These are phyloP conservation scores for Hipparchia semele DNA, from an alignment of 2,888 invertebrate species.

Conservation along the genomic window DNA sequence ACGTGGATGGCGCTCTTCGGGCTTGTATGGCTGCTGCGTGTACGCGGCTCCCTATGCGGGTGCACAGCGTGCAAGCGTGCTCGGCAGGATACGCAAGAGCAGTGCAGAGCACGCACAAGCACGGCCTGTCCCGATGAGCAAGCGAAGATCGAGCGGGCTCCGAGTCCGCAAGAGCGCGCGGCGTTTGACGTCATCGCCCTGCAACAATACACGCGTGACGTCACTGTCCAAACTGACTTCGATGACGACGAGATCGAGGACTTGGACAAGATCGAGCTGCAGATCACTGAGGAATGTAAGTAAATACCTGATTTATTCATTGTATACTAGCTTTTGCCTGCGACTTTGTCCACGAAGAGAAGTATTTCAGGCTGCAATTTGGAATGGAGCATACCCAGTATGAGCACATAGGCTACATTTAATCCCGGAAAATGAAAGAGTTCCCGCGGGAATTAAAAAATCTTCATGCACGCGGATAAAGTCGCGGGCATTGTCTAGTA, in stretches of 20 bases:
- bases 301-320: constrained; percentile 35
- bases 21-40: constrained; percentile 92
- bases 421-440: no score
- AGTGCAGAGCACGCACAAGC: constrained; percentile 34
- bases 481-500: no score
- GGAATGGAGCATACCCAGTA: no score
- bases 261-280: constrained; percentile 75
- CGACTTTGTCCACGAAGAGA: not conserved
- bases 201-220: constrained; percentile 76
- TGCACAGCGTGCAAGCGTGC: constrained; percentile 87
- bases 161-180: constrained; percentile 62
- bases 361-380: no score
- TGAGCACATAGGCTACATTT: no score
- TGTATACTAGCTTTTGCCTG: not conserved
- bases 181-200: constrained; percentile 75
- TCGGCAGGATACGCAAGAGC: constrained; percentile 57
- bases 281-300: constrained; percentile 77
- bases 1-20: constrained; percentile 93
- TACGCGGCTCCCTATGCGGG: constrained; percentile 90
- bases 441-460: no score
- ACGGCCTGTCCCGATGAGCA: constrained; percentile 43
- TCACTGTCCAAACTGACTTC: constrained; percentile 79
- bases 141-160: constrained; percentile 67
- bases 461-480: no score
- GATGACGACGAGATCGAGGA: constrained; percentile 74